Conservation (phyloP, 2,888 invertebrate genomes). For the Tortricodes alternella region DNA sequence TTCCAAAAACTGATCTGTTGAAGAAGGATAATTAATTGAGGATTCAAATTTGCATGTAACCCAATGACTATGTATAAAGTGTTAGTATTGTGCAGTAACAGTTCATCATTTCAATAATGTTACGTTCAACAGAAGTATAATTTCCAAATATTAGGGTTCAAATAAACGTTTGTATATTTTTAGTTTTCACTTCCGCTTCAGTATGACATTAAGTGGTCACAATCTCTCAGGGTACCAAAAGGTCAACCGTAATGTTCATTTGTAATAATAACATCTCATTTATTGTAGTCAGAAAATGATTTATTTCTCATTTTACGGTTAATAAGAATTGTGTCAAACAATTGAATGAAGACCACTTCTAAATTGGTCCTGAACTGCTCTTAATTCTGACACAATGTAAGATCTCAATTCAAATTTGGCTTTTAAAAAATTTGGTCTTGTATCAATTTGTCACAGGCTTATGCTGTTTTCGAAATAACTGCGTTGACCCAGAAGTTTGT, state of each 20-base stretch:
- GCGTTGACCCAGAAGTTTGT: background rate
- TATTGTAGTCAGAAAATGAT: background rate
- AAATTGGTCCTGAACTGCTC: background rate
- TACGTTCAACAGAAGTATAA: too few relatives aligned
- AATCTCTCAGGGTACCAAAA: background rate
- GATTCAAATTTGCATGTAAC: too few relatives aligned
- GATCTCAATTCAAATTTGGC: slow-evolving; percentile 4
- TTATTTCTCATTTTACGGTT: background rate
- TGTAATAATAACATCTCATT: background rate
- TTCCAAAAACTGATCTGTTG: too few relatives aligned
- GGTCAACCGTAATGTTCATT: background rate
- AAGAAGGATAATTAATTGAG: too few relatives aligned
- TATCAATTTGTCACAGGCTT: background rate
- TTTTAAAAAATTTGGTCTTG: slow-evolving; percentile 1
- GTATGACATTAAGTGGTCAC: too few relatives aligned
- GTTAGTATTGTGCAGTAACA: too few relatives aligned
- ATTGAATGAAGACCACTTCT: background rate
- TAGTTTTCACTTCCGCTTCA: too few relatives aligned
- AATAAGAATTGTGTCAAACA: background rate
- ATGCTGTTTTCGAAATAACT: background rate
- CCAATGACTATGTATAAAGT: too few relatives aligned
- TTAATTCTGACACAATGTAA: background rate
- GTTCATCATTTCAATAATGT: too few relatives aligned
- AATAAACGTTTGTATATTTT: too few relatives aligned
- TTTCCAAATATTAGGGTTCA: too few relatives aligned